Percentiles rank a stretch among this genome's conserved stretches.
Conservation (phyloP, 2,113 vertebrate species). For the Turdus rufiventris region DNA sequence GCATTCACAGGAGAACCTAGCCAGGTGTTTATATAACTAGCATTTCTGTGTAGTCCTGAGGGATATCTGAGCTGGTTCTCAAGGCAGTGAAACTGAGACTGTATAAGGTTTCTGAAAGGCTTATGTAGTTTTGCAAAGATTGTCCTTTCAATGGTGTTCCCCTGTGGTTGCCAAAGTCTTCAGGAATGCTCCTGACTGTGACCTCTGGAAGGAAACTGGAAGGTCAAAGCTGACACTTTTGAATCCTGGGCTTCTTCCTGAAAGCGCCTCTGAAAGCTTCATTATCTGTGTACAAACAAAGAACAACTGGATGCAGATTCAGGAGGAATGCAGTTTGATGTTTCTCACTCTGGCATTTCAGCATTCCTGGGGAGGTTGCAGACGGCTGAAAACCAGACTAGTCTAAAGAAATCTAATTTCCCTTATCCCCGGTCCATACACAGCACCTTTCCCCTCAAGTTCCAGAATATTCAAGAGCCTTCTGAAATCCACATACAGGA, state of each 20-base stretch:
- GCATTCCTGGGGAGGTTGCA: not conserved
- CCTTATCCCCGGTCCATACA: accelerated
- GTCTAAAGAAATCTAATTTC: not conserved
- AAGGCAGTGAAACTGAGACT: not conserved
- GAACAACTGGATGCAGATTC: not conserved
- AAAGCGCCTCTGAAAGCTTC: not conserved
- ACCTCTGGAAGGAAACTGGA: not conserved
- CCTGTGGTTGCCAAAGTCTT: not conserved
- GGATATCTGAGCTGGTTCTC: not conserved
- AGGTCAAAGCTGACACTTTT: not conserved
- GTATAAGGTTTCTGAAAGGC: not conserved
- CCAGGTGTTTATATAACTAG: not conserved
- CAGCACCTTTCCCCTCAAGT: not conserved
- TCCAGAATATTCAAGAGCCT: not conserved
- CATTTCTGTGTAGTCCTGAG: not conserved
- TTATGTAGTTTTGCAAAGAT: not conserved
- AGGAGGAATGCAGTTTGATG: not conserved
- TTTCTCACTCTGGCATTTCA: not conserved
- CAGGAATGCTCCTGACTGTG: not conserved
- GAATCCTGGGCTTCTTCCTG: not conserved
- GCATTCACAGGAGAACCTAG: not conserved
- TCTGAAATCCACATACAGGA: not conserved
- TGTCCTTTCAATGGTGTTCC: not conserved
- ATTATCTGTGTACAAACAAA: not conserved
- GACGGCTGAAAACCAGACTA: not conserved